phyloP scores from a whole-genome alignment of 2,113 vertebrate genomes.

The Pelmatolapia mariae region DNA sequence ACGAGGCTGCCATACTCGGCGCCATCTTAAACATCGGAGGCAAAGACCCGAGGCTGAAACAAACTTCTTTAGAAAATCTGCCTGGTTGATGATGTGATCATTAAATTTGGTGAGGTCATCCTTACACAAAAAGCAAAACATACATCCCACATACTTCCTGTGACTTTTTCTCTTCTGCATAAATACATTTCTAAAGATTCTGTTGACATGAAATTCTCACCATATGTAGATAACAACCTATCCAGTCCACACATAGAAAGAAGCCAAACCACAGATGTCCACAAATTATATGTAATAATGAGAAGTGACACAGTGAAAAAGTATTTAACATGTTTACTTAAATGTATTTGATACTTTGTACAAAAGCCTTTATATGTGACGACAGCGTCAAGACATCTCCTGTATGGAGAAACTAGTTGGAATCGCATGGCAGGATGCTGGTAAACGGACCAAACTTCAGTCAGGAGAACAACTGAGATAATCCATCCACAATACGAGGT shows the following conservation, averaged over 20 bases:
- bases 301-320: neutral
- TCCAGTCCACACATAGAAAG: neutral
- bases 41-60: rapidly evolving
- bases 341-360: neutral
- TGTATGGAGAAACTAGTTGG: neutral
- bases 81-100: neutral
- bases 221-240: neutral
- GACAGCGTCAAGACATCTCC: neutral
- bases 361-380: neutral
- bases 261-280: neutral
- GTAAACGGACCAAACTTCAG: too few relatives aligned
- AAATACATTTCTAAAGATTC: neutral
- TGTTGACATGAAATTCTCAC: neutral
- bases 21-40: too few relatives aligned
- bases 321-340: neutral
- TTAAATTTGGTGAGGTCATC: neutral
- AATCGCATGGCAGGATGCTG: too few relatives aligned
- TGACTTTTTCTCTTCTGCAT: neutral
- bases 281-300: neutral
- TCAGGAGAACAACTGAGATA: too few relatives aligned
- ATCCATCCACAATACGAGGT: too few relatives aligned
- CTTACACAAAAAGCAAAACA: neutral
- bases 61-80: neutral
- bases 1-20: too few relatives aligned
- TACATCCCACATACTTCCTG: rapidly evolving